Base-by-base conservation (phyloP, 2,113 vertebrate species). In the Ameiurus melas region DNA sequence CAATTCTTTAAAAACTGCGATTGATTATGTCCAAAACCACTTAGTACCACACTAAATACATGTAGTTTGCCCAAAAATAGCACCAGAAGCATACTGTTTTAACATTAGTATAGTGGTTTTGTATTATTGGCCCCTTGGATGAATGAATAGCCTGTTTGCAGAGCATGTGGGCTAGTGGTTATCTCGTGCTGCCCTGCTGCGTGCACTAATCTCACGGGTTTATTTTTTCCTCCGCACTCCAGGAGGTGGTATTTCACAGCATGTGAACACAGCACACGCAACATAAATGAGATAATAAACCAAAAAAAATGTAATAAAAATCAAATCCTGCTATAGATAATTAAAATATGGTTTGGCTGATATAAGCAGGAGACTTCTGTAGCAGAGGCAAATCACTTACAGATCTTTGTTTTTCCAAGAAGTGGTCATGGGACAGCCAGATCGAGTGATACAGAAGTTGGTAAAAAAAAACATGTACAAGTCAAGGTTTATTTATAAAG, bases 281-380 rank as follows among this genome's bases (percentile, higher is more conserved):
- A 86, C 60, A 57, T 47, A 86, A 77, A 85, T 66, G 19, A 84
- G 36, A 55, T 64, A 13, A 57, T 33, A 84, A n/a, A 55, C 55
- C 8, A 57, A 85, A 90, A 85, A 27, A 47, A 47, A 5, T 43
- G 5, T 7, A 43, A 5, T 84, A 25, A 81, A 88, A 1, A 3
- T 20, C 25, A 5, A 47, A 75, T 73, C 79, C 68, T 82, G 25
- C 43, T 33, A 83, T 22, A 36, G 70, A 51, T 78, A 86, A 90
- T 90, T 84, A 84, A 89, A 86, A 86, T 73, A 57, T 10, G 3
- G 47, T 10, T 64, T 64, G 47, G 82, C 7, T 89, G 75, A 84
- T 79, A 57, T 27, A 79, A 90, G 78, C 83, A 55, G 39, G 57
- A 78, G 20, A 86, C 27, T 39, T 70, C 77, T 64, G 36, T 64